These are phyloP conservation scores for Orchesella flavescens DNA, from an alignment of 2,888 invertebrate species.

Conservation along the genomic window DNA sequence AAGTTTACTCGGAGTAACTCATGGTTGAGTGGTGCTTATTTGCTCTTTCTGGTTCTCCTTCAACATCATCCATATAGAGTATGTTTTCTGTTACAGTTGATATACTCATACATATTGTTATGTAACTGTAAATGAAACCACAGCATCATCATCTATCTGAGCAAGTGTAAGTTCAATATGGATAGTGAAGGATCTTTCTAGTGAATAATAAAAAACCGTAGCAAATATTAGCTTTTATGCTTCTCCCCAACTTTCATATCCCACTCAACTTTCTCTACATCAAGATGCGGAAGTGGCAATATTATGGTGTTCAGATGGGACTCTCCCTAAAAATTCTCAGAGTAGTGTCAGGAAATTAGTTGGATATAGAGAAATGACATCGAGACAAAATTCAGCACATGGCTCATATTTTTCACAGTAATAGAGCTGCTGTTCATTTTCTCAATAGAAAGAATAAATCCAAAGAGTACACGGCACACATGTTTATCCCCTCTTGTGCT, in stretches of 20 bases:
- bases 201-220: slow-evolving; percentile 25
- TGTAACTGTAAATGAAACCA: slow-evolving; percentile 16
- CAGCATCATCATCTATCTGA: neutral
- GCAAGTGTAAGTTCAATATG: neutral
- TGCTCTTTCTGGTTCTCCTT: slow-evolving; percentile 17
- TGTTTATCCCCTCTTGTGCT: neutral
- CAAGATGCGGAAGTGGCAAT: too few relatives aligned
- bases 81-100: too few relatives aligned
- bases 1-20: slow-evolving; percentile 21
- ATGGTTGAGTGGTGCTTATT: slow-evolving; percentile 32
- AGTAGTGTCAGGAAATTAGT: neutral
- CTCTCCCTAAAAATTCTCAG: neutral
- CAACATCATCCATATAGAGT: slow-evolving; percentile 5
- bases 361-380: neutral
- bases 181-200: neutral
- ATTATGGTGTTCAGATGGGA: neutral
- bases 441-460: too few relatives aligned
- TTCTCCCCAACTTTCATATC: neutral
- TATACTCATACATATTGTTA: neutral
- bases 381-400: neutral
- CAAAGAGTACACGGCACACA: too few relatives aligned
- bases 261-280: too few relatives aligned
- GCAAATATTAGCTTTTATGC: slow-evolving; percentile 38
- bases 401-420: neutral
- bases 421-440: too few relatives aligned